Base-by-base conservation (phyloP, 2,797 vertebrate genomes). In the Sylvia borin region DNA sequence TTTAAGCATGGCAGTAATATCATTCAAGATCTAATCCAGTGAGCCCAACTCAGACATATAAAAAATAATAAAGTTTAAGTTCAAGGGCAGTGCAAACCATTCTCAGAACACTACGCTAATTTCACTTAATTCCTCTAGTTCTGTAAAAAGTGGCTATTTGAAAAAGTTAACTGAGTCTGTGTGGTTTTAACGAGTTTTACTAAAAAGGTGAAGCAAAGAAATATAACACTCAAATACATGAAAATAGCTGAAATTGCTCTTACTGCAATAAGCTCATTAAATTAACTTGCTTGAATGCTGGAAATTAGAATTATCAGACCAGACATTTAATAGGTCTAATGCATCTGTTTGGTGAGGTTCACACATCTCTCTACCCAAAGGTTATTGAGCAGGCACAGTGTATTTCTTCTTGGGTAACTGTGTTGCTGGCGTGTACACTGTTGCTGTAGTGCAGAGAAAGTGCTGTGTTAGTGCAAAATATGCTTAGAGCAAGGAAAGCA, bases 131-230 rank as follows among this genome's bases (percentile, higher is more conserved):
- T 92, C 57, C 15, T 85, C 12, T 12, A 74, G 25, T 68, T 66
- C 61, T 81, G 26, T 42, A 82, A 58, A 55, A 27, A 73, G 45
- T 36, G 14, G 19, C 16, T 76, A 82, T 89, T 92, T 92, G 71
- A 70, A 91, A 81, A 93, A 85, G 38, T 82, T 92, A 92, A 85
- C 74, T 31, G 53, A 45, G 13, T 87, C 78, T 88, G 34, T 92
- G 50, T 58, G 29, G 22, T 68, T 92, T 90, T 88, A 94, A 82
- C 93, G 67, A 76, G 80, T 77, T 91, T 85, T 83, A 83, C 76
- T 90, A 61, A 92, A 95, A 91, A 61, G 82, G 78, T 88, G 75
- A 96, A 88, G 88, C 50, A 85, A 91, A 61, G 60, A 94, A 93
- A 91, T 91, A 74, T 10, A 88, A n/a, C 51, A 65, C 72, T 71